phyloP scores from a whole-genome alignment of 1,140 invertebrate species.

The Zophobas morio region DNA sequence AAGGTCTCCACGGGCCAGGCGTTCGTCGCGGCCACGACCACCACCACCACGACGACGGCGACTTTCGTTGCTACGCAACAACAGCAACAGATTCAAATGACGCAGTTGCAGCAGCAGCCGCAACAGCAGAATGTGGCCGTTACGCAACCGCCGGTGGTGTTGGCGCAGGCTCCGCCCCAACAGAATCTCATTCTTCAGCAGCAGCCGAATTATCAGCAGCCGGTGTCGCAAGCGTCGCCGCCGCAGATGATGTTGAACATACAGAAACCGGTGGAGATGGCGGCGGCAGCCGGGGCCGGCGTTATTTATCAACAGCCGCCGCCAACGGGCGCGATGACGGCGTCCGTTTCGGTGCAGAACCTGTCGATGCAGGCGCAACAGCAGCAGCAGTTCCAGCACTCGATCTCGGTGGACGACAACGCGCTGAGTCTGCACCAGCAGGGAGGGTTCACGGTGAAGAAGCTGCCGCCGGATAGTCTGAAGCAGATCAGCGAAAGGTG shows the following conservation, averaged over 20 bases:
- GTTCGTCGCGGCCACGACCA: background rate
- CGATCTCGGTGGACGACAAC: slow-evolving; percentile 54
- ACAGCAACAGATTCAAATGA: slow-evolving; percentile 32
- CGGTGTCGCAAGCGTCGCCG: slow-evolving; percentile 31
- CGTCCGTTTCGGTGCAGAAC: slow-evolving; percentile 59
- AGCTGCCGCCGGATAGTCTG: slow-evolving; percentile 53
- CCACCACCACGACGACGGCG: slow-evolving; percentile 2
- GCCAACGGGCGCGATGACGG: slow-evolving; percentile 44
- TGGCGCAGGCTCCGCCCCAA: slow-evolving; percentile 8
- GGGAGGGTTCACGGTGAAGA: slow-evolving; percentile 51
- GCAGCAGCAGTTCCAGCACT: slow-evolving; percentile 50
- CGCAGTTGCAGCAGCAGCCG: background rate
- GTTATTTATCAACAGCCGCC: slow-evolving; percentile 15
- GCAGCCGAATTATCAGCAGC: slow-evolving; percentile 35
- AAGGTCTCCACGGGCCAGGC: slow-evolving; percentile 30
- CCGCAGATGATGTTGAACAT: slow-evolving; percentile 48
- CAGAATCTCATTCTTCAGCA: slow-evolving; percentile 32
- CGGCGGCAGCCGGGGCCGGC: background rate
- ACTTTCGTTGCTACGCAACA: slow-evolving; percentile 16
- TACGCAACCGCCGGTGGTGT: background rate
- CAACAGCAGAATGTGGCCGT: slow-evolving; percentile 34
- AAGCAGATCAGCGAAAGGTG: slow-evolving; percentile 57
- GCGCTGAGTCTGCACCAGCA: slow-evolving; percentile 12
- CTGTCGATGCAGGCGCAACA: slow-evolving; percentile 42
- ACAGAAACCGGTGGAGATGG: slow-evolving; percentile 28